Percentiles rank a stretch among this genome's conserved stretches.
Conservation (phyloP, 2,797 vertebrate species). For the Enteromius thamalakanensis region DNA sequence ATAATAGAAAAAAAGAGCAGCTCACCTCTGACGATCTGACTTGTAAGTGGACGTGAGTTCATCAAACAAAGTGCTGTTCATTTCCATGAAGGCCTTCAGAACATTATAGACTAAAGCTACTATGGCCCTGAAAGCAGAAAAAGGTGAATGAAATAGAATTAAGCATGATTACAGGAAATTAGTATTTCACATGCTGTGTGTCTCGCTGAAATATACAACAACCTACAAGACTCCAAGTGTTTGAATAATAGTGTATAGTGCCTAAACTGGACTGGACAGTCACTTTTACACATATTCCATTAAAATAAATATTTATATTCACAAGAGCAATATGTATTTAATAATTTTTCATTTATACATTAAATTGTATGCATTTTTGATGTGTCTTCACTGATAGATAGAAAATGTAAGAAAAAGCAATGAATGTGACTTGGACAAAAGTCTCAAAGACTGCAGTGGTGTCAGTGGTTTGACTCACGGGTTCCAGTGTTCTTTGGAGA, state of each 20-base stretch:
- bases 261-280: neutral
- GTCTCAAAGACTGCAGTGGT: neutral
- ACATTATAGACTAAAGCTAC: conserved; percentile 99
- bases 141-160: neutral
- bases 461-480: conserved; percentile 81
- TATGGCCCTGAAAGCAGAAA: conserved; percentile 83
- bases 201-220: neutral
- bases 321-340: neutral
- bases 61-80: conserved; percentile 99
- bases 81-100: conserved; percentile 99
- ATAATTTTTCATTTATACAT: neutral
- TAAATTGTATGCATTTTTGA: neutral
- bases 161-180: neutral
- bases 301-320: neutral
- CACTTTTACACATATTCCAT: neutral
- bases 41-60: conserved; percentile 99
- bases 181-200: neutral
- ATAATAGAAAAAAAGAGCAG: too few relatives aligned
- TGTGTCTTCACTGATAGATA: neutral
- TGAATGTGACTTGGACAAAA: neutral
- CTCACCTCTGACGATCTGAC: conserved; percentile 99
- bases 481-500: conserved; percentile 99
- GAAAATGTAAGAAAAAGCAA: neutral
- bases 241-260: neutral
- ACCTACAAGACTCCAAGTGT: neutral